Evolutionary conservation across 2,113 vertebrate species (phyloP), one percentile per base, ranked within the genome.

Genomic region (Columba livia): DNA sequence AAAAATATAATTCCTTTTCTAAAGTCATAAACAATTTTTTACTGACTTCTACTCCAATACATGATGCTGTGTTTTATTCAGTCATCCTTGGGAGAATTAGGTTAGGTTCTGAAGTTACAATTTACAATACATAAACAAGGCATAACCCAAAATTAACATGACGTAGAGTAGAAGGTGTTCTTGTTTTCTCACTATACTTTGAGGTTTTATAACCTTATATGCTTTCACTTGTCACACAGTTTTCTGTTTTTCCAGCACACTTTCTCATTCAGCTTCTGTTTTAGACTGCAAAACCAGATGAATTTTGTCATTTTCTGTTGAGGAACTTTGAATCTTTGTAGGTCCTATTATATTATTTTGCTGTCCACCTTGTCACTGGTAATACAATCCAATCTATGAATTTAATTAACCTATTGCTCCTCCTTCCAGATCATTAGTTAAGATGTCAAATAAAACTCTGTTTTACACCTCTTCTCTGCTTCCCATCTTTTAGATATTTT

Each of bases 391-490:
- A 89, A 77, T 82, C 66, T 85, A 85, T 72, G 78, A 79, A 94
- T 94, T 94, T 88, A 94, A 89, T 95, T 91, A 95, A 94, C 54
- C 67, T 79, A 82, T 58, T 83, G 66, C 88, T 93, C 89, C 57
- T 90, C 90, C 91, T 96, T 95, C 89, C 74, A 95, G 54, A 88
- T 93, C 74, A 96, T 96, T 93, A 95, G 58, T 78, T 94, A 94
- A 92, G 78, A 72, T 89, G 91, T 91, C 85, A 95, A 69, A 92
- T 87, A 91, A 94, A 95, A 80, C 58, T 69, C 38, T 29, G 36
- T 40, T 91, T 95, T 70, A 93, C 23, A 83, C 24, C 28, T 88
- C 70, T 91, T 93, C 57, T 26, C 70, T 67, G 12, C 54, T 51
- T 93, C 64, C 62, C 50, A 28, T 32, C 17, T 74, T 85, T 77